Conservation (phyloP, 2,113 vertebrate species). For the Urocolius indicus region DNA sequence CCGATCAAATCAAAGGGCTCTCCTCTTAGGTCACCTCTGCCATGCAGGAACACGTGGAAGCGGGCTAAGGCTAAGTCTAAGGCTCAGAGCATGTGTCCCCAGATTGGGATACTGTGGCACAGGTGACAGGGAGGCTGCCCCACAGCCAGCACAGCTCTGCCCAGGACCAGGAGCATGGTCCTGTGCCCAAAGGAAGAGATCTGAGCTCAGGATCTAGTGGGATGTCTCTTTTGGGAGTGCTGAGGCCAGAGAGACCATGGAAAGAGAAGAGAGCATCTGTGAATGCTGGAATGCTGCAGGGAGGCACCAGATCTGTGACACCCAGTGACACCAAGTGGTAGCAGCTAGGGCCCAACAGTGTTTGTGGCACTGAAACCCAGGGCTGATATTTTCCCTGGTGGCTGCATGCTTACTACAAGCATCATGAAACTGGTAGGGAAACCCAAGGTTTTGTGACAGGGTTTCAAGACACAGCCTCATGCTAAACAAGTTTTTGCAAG, state of each 20-base stretch:
- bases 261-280: not conserved
- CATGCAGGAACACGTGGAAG: not conserved
- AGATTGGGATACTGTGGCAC: not conserved
- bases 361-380: not conserved
- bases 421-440: not conserved
- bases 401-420: not conserved
- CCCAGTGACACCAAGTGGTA: constrained; percentile 4
- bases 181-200: not conserved
- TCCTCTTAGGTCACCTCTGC: not conserved
- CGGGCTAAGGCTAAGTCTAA: not conserved
- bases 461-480: not conserved
- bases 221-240: not conserved
- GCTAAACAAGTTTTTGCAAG: not conserved
- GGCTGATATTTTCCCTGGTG: not conserved
- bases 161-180: not conserved
- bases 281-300: not conserved
- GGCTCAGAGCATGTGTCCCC: fast-evolving
- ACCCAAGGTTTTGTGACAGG: not conserved
- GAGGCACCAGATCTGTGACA: not conserved
- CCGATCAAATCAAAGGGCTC: not conserved
- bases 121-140: not conserved
- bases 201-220: not conserved
- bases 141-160: not conserved
- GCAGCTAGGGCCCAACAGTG: not conserved
- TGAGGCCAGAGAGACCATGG: not conserved